These are phyloP conservation scores for Agrypnia vestita DNA, from an alignment of 1,140 invertebrate species.

Conservation along the genomic window DNA sequence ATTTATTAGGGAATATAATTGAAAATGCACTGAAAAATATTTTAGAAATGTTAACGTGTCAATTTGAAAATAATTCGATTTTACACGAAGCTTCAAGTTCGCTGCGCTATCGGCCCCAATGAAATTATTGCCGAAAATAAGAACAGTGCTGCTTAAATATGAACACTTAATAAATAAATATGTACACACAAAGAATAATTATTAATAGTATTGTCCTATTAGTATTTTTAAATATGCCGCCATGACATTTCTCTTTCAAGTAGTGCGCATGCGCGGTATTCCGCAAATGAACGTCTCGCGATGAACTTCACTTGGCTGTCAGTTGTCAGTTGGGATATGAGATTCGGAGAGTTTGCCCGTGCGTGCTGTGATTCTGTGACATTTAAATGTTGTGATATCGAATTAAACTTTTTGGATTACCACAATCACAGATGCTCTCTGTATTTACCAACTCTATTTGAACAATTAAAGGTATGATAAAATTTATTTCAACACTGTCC, in stretches of 20 bases:
- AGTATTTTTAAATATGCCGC: constrained; percentile 13
- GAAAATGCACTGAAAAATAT: too few relatives aligned
- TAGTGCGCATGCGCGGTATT: constrained; percentile 14
- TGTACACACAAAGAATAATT: not conserved
- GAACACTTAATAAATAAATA: too few relatives aligned
- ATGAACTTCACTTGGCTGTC: constrained; percentile 30
- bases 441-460: constrained; percentile 21
- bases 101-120: too few relatives aligned
- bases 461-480: constrained; percentile 25
- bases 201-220: not conserved
- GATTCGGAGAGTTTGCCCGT: constrained; percentile 12
- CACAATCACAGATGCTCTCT: constrained; percentile 46
- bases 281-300: not conserved
- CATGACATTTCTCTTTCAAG: not conserved
- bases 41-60: too few relatives aligned
- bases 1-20: too few relatives aligned
- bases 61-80: too few relatives aligned
- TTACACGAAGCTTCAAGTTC: too few relatives aligned
- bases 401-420: constrained; percentile 51
- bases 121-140: too few relatives aligned
- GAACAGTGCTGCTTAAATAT: too few relatives aligned
- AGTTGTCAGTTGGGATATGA: constrained; percentile 35
- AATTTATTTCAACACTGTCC: not conserved
- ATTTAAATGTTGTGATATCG: constrained; percentile 48
- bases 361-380: constrained; percentile 27